phyloP scores from a whole-genome alignment of 2,888 invertebrate species.

The Cephus runcator region DNA sequence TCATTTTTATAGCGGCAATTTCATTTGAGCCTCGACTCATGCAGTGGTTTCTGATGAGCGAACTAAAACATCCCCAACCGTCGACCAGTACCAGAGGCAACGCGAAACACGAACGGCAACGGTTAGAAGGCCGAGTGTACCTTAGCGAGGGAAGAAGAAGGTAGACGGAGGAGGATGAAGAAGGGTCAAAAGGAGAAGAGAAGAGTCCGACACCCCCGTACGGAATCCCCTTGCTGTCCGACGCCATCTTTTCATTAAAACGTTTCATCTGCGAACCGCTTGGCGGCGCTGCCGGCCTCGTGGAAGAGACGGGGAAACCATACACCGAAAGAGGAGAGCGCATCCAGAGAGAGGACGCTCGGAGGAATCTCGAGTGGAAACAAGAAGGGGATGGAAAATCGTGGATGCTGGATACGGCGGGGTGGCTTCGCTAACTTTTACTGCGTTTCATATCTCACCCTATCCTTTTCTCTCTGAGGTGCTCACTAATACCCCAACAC shows the following conservation, averaged over 20 bases:
- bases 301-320: conserved; percentile 13
- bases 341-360: not conserved
- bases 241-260: conserved; percentile 64
- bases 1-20: conserved; percentile 64
- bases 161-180: conserved; percentile 11
- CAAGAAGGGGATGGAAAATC: conserved; percentile 7
- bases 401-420: conserved; percentile 13
- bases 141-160: conserved; percentile 21
- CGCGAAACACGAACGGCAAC: conserved; percentile 19
- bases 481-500: not conserved
- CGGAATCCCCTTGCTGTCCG: not conserved
- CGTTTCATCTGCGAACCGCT: conserved; percentile 54
- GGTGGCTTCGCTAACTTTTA: conserved; percentile 35
- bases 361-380: not conserved
- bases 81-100: not conserved
- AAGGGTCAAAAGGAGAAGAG: not conserved
- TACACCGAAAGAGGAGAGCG: not conserved
- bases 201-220: not conserved
- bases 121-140: conserved; percentile 26
- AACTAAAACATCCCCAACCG: conserved; percentile 25
- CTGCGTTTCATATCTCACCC: conserved; percentile 49
- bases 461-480: conserved; percentile 8
- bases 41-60: conserved; percentile 63
- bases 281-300: conserved; percentile 43
- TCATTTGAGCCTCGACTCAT: conserved; percentile 62